These are phyloP conservation scores for Ramphastos sulfuratus DNA, from an alignment of 2,113 vertebrate species.

Conservation along the genomic window DNA sequence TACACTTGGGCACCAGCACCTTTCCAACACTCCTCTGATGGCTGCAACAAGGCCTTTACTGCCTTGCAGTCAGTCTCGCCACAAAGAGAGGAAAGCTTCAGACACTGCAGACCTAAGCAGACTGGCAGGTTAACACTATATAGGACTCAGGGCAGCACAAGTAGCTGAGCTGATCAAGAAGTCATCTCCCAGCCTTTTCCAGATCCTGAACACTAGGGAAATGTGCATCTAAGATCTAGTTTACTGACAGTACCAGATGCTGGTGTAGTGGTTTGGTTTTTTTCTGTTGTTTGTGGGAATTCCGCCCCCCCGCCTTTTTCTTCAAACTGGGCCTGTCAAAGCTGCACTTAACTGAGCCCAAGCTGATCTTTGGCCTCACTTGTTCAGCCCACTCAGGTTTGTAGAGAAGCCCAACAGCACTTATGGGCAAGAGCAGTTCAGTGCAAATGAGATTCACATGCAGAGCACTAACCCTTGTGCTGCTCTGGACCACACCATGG, in stretches of 20 bases:
- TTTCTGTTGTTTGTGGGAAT: too few relatives aligned
- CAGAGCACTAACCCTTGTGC: too few relatives aligned
- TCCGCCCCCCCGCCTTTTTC: not conserved
- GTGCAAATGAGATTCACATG: not conserved
- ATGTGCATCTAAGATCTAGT: not conserved
- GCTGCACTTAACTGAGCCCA: not conserved
- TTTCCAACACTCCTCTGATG: not conserved
- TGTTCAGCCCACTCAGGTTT: not conserved
- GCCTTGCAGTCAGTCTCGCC: not conserved
- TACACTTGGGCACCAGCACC: not conserved
- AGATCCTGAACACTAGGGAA: not conserved
- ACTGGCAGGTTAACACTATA: not conserved
- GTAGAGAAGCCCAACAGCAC: not conserved
- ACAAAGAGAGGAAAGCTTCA: not conserved
- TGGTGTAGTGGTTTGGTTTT: not conserved
- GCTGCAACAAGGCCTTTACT: not conserved
- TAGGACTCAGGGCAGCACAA: fast-evolving
- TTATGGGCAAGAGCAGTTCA: not conserved
- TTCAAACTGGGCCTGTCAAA: not conserved
- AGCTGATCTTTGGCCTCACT: not conserved
- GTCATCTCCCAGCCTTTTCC: not conserved
- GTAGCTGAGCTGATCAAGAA: not conserved
- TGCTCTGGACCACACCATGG: not conserved
- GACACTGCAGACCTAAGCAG: not conserved
- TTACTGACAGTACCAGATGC: not conserved